phyloP scores from a whole-genome alignment of 2,113 vertebrate genomes.

The Pachyramphus minor region DNA sequence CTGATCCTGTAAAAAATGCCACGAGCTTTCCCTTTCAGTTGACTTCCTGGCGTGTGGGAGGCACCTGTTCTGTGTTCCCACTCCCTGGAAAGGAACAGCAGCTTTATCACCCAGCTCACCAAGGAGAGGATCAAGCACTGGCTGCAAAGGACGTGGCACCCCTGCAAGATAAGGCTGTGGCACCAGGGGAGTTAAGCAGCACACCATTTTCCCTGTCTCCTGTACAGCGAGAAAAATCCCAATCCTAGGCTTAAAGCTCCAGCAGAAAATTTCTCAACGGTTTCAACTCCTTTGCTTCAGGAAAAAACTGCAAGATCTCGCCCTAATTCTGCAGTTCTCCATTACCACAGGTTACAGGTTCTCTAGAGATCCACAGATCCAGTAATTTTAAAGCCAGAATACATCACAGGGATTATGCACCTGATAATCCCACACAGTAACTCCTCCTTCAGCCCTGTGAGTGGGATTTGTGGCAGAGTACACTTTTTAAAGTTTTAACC shows the following conservation, averaged over 20 bases:
- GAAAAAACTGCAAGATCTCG: not conserved
- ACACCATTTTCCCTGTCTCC: not conserved
- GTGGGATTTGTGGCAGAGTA: not conserved
- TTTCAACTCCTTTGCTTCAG: not conserved
- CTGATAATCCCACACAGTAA: not conserved
- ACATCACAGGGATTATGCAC: fast-evolving
- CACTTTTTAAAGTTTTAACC: not conserved
- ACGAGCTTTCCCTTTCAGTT: not conserved
- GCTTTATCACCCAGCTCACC: not conserved
- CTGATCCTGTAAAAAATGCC: not conserved
- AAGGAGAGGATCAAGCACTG: not conserved
- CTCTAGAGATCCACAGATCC: not conserved
- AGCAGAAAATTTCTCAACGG: not conserved
- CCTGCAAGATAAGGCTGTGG: not conserved
- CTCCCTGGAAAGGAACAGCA: not conserved
- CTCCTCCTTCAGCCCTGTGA: not conserved
- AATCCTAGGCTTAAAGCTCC: not conserved
- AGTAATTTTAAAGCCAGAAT: not conserved
- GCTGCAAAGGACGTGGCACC: not conserved
- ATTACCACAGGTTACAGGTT: not conserved
- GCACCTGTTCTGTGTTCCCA: not conserved
- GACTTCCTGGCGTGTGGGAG: not conserved
- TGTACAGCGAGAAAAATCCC: not conserved
- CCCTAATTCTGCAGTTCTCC: not conserved
- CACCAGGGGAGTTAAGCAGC: not conserved